A percentile compares a stretch with the other conserved stretches of the same genome.
Conservation (phyloP, 2,888 invertebrate species). For the Aphidoletes aphidimyza region DNA sequence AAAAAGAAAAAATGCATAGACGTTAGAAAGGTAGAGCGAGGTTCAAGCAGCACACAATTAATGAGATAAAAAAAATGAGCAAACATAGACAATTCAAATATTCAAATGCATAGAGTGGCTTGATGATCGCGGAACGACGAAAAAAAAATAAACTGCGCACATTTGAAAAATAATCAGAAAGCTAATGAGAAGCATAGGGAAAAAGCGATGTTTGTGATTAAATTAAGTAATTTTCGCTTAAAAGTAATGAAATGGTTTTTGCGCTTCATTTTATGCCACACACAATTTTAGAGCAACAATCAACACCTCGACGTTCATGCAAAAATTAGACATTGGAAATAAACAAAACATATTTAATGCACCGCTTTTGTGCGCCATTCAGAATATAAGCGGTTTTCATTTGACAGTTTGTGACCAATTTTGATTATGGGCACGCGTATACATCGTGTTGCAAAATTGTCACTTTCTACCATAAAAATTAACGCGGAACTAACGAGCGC, state of each 20-base stretch:
- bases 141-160: not conserved
- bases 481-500: not conserved
- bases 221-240: constrained; percentile 53
- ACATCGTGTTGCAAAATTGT: not conserved
- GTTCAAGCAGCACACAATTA: not conserved
- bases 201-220: not conserved
- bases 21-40: not conserved
- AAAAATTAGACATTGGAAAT: too few relatives aligned
- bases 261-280: not conserved
- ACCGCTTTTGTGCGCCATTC: not conserved
- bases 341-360: not conserved
- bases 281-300: too few relatives aligned
- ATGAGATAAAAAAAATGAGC: not conserved
- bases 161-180: not conserved
- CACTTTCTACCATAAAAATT: constrained; percentile 17
- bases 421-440: not conserved
- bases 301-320: too few relatives aligned
- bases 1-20: not conserved
- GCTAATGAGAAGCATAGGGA: not conserved
- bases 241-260: not conserved
- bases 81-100: not conserved
- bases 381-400: not conserved
- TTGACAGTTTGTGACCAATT: not conserved
- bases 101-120: not conserved
- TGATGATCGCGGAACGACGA: constrained; percentile 14